phyloP scores from a whole-genome alignment of 2,797 vertebrate genomes.

The Clangula hyemalis region DNA sequence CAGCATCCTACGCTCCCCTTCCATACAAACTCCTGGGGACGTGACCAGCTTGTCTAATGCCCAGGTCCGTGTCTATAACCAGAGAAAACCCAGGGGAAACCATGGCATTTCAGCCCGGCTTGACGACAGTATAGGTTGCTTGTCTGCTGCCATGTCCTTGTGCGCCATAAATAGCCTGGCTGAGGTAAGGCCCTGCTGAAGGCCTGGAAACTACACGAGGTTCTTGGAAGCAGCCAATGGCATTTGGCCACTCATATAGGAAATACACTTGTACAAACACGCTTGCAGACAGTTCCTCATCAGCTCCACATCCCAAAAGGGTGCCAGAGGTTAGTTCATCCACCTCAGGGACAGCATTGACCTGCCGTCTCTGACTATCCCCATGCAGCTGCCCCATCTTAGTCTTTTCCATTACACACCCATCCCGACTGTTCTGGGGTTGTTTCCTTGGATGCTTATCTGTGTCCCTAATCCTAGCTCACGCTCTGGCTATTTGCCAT shows the following conservation, averaged over 20 bases:
- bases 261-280: conserved; percentile 20
- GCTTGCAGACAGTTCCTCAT: neutral
- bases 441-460: neutral
- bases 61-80: neutral
- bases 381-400: neutral
- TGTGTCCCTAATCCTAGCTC: neutral
- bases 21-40: accelerated
- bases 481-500: neutral
- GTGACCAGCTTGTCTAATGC: neutral
- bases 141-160: neutral
- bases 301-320: neutral
- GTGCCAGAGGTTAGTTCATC: neutral
- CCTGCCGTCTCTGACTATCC: neutral
- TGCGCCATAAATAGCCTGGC: neutral
- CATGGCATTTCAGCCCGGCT: neutral
- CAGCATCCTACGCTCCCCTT: neutral
- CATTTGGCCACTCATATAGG: neutral
- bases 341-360: accelerated
- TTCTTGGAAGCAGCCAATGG: neutral
- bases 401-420: neutral
- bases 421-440: neutral
- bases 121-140: neutral
- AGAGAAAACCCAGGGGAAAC: neutral
- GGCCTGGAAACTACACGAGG: neutral
- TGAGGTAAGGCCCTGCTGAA: neutral